Evolutionary conservation across 2,797 vertebrate species (phyloP).

Genomic region (Psittacula echo): DNA sequence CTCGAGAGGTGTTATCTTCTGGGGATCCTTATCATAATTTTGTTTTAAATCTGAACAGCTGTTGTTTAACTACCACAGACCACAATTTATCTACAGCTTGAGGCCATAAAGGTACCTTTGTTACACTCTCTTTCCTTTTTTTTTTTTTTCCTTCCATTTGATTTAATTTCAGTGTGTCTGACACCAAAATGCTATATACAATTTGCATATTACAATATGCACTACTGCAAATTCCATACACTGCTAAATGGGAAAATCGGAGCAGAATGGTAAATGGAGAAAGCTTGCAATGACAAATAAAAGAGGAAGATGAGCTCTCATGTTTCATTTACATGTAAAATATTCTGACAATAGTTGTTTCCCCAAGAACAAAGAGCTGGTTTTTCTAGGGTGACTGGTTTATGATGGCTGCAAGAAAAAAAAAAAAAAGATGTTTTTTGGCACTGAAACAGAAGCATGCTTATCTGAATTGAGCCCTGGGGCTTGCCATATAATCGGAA

Average conservation of each 20-base stretch:
- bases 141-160: constrained; percentile 76
- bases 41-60: constrained; percentile 94
- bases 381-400: constrained; percentile 75
- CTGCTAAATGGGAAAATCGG: constrained; percentile 67
- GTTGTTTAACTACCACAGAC: constrained; percentile 93
- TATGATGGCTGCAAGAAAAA: constrained; percentile 63
- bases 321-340: constrained; percentile 73
- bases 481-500: constrained; percentile 67
- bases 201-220: constrained; percentile 82
- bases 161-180: constrained; percentile 81
- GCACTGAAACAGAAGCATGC: constrained; percentile 39
- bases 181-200: constrained; percentile 72
- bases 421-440: constrained; percentile 45
- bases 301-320: constrained; percentile 62
- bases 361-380: constrained; percentile 72
- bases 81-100: constrained; percentile 89
- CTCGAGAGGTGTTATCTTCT: constrained; percentile 86
- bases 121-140: constrained; percentile 76
- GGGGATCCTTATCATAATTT: constrained; percentile 93
- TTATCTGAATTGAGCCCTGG: constrained; percentile 72
- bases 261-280: constrained; percentile 72
- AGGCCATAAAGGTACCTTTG: constrained; percentile 85
- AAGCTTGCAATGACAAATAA: constrained; percentile 69
- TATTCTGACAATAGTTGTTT: constrained; percentile 69
- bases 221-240: constrained; percentile 70